These are phyloP conservation scores for Cinara cedri DNA, from an alignment of 2,888 invertebrate genomes.

Conservation along the genomic window DNA sequence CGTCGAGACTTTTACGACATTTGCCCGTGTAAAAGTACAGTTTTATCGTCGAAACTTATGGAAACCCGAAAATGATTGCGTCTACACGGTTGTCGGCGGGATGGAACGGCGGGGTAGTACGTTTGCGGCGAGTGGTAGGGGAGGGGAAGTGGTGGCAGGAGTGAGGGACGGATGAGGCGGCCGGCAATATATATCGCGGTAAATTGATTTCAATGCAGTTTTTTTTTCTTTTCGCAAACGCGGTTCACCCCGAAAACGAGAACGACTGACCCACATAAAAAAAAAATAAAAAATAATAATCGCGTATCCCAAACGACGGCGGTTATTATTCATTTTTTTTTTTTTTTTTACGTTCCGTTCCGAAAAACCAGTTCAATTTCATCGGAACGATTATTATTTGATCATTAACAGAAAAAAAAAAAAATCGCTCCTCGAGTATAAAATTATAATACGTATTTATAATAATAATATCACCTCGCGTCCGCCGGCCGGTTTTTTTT, in stretches of 20 bases:
- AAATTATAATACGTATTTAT: background rate
- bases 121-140: background rate
- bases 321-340: background rate
- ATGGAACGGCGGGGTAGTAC: background rate
- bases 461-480: background rate
- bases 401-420: background rate
- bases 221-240: background rate
- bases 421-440: background rate
- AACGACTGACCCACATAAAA: slow-evolving; percentile 37
- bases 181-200: background rate
- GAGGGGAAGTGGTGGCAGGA: background rate
- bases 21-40: slow-evolving; percentile 45
- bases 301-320: background rate
- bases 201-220: slow-evolving; percentile 20
- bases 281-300: background rate
- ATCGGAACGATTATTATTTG: slow-evolving; percentile 29
- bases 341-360: slow-evolving; percentile 26
- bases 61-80: slow-evolving; percentile 49
- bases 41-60: slow-evolving; percentile 53
- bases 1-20: slow-evolving; percentile 57
- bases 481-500: slow-evolving; percentile 21
- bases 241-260: slow-evolving; percentile 19
- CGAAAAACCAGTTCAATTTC: slow-evolving; percentile 48
- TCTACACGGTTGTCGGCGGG: background rate
- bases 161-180: background rate